Evolutionary conservation across 2,797 vertebrate genomes (phyloP), one percentile per base, ranked within the genome.

Genomic region (Pseudomugil tenellus): DNA sequence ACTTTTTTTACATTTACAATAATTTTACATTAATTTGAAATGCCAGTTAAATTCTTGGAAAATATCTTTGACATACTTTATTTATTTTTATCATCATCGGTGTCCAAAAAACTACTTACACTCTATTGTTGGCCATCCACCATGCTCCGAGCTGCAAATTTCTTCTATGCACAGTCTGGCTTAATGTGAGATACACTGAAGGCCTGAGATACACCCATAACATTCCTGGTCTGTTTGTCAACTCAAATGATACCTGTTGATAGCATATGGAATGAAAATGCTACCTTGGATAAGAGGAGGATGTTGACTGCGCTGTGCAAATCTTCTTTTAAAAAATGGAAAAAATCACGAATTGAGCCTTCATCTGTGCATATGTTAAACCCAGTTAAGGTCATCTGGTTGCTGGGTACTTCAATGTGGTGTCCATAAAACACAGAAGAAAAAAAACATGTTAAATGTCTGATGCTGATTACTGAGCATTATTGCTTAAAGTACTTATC

Each of bases 381-480:
- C 25, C 39, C 46, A 19, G 23, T 10, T 11, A 58, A 35, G 74
- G 73, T 79, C 51, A 5, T 62, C 25, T 49, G 46, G 21, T 23
- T 21, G n/a, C n/a, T 49, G 10, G 23, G 21, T 11, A 26, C 46
- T 60, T 16, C 62, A 41, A 73, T 34, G 58, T 68, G 59, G 64
- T 53, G 61, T 43, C 59, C 74, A 72, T 72, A 81, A 79, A 71
- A 49, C 41, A 37, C 37, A 6, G 8, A 32, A 32, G 2, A 59
- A 46, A 19, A 13, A 56, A 52, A 78, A 61, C 34, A 68, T 58
- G 74, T 67, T 85, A 76, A 83, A 83, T 74, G 66, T 74, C 67
- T 65, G 5, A 14, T 54, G 54, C 59, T 76, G 70, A 75, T 77
- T 75, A 67, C 63, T 21, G 19, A 11, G 41, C 46, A 23, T 26